Base-by-base conservation (phyloP, 35 echinoderm and acorn worm genomes). In the Lytechinus pictus region DNA sequence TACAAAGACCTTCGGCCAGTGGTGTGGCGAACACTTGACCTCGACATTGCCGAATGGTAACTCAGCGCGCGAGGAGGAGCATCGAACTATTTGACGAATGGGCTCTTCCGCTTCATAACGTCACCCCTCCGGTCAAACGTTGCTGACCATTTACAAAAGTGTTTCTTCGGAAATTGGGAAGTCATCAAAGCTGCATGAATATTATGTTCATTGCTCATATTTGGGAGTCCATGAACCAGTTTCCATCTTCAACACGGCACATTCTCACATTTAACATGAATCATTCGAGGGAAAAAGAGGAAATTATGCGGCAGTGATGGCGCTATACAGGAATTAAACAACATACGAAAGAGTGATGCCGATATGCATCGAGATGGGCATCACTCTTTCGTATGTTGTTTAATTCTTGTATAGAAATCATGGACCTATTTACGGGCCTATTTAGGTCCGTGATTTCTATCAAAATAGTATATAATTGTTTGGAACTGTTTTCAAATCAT, bases 21-120 rank as follows among this genome's bases (percentile, higher is more conserved):
- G 92, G 92, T 93, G 92, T 93, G 92, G 92, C 92, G 53, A 93
- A 54, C 92, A 93, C 92, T 93, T 93, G 92, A 93, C 92, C 92
- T 93, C 92, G 92, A 93, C 92, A 93, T 93, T 93, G 92, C 92
- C 92, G 53, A 93, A 93, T 93, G 92, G 92, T 93, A 93, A 93
- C 92, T 93, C 92, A 57, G 92, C 92, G 92, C 92, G 92, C 92
- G 92, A 93, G 57, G n/a, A n/a, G 52, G 92, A 93, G 92, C 92
- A 57, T 93, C 92, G 92, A 93, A 93, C 92, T 93, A 93, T 93
- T 93, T 93, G 92, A 93, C 92, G 54, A 57, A 57, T 93, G 54
- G 92, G 92, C 92, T 93, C 92, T 93, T 93, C 92, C 92, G 92
- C n/a, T 93, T 57, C 52, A 57, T 55, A 93, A 54, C 92, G 88